These are phyloP conservation scores for Agapornis roseicollis DNA, from an alignment of 2,113 vertebrate genomes.

Conservation along the genomic window DNA sequence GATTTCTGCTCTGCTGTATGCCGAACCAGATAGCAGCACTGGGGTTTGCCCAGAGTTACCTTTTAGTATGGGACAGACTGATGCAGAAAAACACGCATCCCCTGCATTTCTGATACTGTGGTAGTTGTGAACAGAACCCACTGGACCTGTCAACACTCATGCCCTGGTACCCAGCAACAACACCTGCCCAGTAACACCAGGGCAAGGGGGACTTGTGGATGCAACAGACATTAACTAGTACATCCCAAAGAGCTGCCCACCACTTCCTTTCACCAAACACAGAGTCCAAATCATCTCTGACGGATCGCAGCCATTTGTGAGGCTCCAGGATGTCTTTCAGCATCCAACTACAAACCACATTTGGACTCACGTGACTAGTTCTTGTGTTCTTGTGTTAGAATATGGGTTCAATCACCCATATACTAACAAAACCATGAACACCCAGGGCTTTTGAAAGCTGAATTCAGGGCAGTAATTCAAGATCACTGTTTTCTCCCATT, in stretches of 20 bases:
- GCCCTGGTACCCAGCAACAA: neutral
- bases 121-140: accelerated
- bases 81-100: neutral
- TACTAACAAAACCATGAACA: neutral
- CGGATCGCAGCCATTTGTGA: neutral
- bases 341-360: neutral
- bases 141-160: accelerated
- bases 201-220: neutral
- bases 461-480: neutral
- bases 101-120: neutral
- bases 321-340: neutral
- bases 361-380: neutral
- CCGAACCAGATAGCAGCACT: neutral
- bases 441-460: neutral
- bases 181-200: accelerated
- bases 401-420: neutral
- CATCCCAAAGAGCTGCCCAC: neutral
- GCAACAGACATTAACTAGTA: accelerated
- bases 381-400: neutral
- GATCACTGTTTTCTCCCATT: neutral
- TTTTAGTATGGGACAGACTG: neutral
- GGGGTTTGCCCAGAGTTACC: neutral
- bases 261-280: neutral
- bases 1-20: neutral
- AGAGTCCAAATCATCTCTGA: neutral